phyloP scores from a whole-genome alignment of 2,888 invertebrate genomes.

The Drosophila meridionalis region DNA sequence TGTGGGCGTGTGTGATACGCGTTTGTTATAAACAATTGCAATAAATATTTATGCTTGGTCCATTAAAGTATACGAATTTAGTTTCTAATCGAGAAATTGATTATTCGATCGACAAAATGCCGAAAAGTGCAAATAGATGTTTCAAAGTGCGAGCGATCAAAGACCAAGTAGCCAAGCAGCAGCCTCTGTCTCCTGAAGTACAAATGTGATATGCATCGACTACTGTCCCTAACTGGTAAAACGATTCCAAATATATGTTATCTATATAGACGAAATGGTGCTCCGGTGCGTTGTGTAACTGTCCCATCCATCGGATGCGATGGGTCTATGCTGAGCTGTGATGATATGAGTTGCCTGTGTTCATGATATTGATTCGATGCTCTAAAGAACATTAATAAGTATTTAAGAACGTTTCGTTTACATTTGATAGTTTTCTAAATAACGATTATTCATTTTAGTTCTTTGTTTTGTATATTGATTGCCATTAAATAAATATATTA shows the following conservation, averaged over 20 bases:
- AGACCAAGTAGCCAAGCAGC: slow-evolving; percentile 35
- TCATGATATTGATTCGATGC: slow-evolving; percentile 41
- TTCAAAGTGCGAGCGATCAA: slow-evolving; percentile 47
- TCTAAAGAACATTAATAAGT: slow-evolving; percentile 33
- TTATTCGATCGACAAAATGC: slow-evolving; percentile 39
- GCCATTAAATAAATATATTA: slow-evolving; percentile 5
- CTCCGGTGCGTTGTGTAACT: slow-evolving; percentile 43
- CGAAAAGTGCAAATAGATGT: slow-evolving; percentile 43
- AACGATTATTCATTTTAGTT: neutral
- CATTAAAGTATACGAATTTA: slow-evolving; percentile 60
- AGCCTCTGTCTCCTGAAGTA: slow-evolving; percentile 16
- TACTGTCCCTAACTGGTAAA: slow-evolving; percentile 32
- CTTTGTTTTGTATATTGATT: slow-evolving; percentile 8
- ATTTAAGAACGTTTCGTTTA: slow-evolving; percentile 10
- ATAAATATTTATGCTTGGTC: slow-evolving; percentile 58
- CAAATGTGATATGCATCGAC: slow-evolving; percentile 65
- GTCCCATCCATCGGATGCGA: slow-evolving; percentile 10
- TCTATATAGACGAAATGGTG: slow-evolving; percentile 33
- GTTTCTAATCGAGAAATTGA: slow-evolving; percentile 22
- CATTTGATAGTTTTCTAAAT: slow-evolving; percentile 23
- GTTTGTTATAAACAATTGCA: slow-evolving; percentile 26
- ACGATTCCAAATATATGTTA: slow-evolving; percentile 25
- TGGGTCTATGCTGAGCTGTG: slow-evolving; percentile 43
- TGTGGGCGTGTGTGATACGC: neutral
- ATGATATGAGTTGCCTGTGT: slow-evolving; percentile 63